Conservation (phyloP, 2,888 invertebrate genomes). For the Epiblema foenella region DNA sequence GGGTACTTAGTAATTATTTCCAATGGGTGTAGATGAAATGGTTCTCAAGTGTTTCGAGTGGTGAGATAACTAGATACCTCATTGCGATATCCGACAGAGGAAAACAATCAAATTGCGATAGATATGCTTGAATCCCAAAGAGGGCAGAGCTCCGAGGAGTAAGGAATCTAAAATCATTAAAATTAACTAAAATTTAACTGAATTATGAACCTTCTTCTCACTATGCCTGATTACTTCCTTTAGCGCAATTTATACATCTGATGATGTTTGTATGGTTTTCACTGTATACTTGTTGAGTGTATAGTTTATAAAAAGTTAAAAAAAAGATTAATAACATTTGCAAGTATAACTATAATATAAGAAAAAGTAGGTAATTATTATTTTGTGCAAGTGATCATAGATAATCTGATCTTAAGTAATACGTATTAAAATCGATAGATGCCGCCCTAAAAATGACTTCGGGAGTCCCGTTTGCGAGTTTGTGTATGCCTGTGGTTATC, state of each 20-base stretch:
- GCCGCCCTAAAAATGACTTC: background rate
- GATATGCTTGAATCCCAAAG: slow-evolving; percentile 19
- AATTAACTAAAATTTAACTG: background rate
- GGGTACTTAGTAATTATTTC: slow-evolving; percentile 23
- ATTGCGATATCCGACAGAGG: slow-evolving; percentile 16
- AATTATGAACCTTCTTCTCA: background rate
- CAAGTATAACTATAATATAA: no score
- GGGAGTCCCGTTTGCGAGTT: background rate
- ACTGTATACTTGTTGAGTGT: no score
- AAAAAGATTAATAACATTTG: no score
- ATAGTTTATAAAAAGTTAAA: no score
- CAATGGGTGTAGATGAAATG: slow-evolving; percentile 18
- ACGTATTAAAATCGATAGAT: background rate
- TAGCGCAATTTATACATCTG: background rate
- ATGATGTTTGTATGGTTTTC: no score
- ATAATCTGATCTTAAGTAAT: background rate
- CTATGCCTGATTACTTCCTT: background rate
- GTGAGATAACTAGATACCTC: slow-evolving; percentile 34
- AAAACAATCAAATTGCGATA: slow-evolving; percentile 11
- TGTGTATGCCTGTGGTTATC: slow-evolving; percentile 19
- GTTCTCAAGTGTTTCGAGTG: slow-evolving; percentile 29
- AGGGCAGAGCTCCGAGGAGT: slow-evolving; percentile 12
- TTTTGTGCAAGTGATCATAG: no score
- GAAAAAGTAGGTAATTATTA: no score
- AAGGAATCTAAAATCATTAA: slow-evolving; percentile 21